Percentiles rank a stretch among this genome's conserved stretches.
Evolutionary conservation across 2,797 vertebrate species (phyloP).

Genomic region (Thripadectes ignobilis): DNA sequence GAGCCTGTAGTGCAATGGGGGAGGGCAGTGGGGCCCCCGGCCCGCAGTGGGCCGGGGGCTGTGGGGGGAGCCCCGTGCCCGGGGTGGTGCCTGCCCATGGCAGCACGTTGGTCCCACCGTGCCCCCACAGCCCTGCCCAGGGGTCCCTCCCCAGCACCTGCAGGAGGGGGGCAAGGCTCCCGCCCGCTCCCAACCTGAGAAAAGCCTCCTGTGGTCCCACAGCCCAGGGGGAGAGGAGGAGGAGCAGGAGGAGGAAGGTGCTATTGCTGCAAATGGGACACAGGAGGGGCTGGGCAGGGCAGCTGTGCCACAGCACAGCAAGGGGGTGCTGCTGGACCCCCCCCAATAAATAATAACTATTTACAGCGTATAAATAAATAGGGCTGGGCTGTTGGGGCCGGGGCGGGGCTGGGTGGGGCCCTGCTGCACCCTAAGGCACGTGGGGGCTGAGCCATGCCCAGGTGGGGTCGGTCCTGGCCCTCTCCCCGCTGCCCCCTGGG

Average conservation of each 20-base stretch:
- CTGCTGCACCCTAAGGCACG: not conserved
- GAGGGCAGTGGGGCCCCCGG: not conserved
- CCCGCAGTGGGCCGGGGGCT: not conserved
- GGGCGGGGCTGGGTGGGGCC: not conserved
- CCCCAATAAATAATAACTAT: constrained; percentile 69
- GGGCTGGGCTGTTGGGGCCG: not conserved
- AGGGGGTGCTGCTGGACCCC: not conserved
- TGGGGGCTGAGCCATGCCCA: not conserved
- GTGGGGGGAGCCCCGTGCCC: not conserved
- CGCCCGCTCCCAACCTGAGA: not conserved
- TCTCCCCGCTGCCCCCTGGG: not conserved
- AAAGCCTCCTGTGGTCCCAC: not conserved
- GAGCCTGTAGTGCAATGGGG: not conserved
- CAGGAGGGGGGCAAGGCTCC: not conserved
- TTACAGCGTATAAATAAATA: constrained; percentile 66
- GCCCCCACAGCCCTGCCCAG: not conserved
- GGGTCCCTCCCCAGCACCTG: not conserved
- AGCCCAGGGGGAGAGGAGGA: not conserved
- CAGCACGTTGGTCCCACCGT: not conserved
- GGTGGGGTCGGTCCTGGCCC: not conserved
- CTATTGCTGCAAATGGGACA: not conserved
- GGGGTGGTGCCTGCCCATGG: not conserved
- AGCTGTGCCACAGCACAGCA: not conserved
- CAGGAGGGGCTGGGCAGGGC: not conserved
- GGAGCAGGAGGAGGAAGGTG: not conserved